Percentiles rank a stretch among this genome's conserved stretches.
phyloP scores from a whole-genome alignment of 2,113 vertebrate species.

The Rhinogobius similis region DNA sequence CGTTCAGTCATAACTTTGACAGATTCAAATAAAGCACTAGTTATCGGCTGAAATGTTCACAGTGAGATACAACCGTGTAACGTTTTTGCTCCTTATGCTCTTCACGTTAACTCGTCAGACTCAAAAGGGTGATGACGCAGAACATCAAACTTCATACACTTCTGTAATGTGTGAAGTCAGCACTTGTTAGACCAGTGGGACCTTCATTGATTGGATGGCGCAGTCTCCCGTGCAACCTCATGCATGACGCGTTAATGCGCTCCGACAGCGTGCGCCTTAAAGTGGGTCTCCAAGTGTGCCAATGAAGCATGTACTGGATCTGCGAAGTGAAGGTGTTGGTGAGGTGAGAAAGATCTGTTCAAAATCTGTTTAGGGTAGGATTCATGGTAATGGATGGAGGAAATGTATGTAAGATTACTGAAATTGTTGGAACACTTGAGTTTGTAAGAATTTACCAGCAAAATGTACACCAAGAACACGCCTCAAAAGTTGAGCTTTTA shows the following conservation, averaged over 20 bases:
- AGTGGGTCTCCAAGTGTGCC: slow-evolving; percentile 25
- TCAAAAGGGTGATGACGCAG: background rate
- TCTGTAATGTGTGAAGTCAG: slow-evolving; percentile 14
- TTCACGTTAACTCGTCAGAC: background rate
- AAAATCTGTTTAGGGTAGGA: background rate
- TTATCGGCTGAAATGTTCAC: no score
- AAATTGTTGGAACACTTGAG: background rate
- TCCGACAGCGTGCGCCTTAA: no score
- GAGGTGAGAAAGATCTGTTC: background rate
- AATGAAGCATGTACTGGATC: slow-evolving; percentile 2
- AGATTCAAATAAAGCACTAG: no score
- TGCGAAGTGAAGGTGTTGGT: background rate
- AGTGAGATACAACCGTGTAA: no score
- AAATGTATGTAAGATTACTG: no score
- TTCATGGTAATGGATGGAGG: background rate
- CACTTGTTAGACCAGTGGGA: slow-evolving; percentile 21
- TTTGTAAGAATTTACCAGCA: background rate
- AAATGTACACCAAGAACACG: background rate
- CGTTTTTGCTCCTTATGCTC: background rate
- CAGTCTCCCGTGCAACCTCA: slow-evolving; percentile 22
- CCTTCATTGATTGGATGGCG: slow-evolving; percentile 7
- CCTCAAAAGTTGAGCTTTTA: no score
- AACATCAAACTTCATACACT: background rate
- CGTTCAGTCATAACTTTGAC: no score
- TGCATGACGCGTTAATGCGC: slow-evolving; percentile 35